Conservation (phyloP, 2,113 vertebrate genomes). For the Hepsetus odoe region DNA sequence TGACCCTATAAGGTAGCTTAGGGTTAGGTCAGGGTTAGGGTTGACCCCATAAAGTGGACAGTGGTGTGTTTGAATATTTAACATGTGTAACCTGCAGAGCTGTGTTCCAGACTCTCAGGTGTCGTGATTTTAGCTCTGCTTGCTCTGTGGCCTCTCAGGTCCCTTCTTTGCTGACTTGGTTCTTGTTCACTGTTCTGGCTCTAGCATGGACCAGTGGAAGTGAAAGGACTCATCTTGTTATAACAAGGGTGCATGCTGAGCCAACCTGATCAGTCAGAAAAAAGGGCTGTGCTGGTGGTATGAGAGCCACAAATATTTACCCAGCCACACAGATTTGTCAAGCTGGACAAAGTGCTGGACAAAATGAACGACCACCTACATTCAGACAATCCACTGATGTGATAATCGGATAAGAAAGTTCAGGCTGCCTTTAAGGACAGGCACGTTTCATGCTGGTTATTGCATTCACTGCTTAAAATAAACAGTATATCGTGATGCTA, state of each 20-base stretch:
- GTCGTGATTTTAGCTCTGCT: neutral
- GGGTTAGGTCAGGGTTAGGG: no score
- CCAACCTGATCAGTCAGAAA: slow-evolving; percentile 41
- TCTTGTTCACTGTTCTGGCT: slow-evolving; percentile 34
- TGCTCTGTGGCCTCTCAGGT: slow-evolving; percentile 25
- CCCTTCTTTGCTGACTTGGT: slow-evolving; percentile 21
- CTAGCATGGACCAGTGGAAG: slow-evolving; percentile 54
- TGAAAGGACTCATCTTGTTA: slow-evolving; percentile 53
- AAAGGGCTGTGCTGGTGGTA: slow-evolving; percentile 41
- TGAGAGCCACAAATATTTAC: slow-evolving; percentile 54
- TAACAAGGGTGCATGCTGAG: slow-evolving; percentile 29
- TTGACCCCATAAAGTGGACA: no score
- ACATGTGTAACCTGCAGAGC: neutral
- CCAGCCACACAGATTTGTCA: slow-evolving; percentile 47
- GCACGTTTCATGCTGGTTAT: neutral
- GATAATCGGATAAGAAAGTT: slow-evolving; percentile 31
- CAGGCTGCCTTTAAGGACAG: neutral
- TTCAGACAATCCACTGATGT: slow-evolving; percentile 30
- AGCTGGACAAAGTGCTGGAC: slow-evolving; percentile 41
- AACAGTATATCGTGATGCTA: no score
- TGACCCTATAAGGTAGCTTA: no score
- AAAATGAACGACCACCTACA: slow-evolving; percentile 40
- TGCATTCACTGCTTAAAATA: neutral
- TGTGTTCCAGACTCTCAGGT: neutral
- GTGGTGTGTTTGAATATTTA: no score